Evolutionary conservation across 2,888 invertebrate genomes (phyloP), one percentile per base, ranked within the genome.

Genomic region (Encarsia formosa): DNA sequence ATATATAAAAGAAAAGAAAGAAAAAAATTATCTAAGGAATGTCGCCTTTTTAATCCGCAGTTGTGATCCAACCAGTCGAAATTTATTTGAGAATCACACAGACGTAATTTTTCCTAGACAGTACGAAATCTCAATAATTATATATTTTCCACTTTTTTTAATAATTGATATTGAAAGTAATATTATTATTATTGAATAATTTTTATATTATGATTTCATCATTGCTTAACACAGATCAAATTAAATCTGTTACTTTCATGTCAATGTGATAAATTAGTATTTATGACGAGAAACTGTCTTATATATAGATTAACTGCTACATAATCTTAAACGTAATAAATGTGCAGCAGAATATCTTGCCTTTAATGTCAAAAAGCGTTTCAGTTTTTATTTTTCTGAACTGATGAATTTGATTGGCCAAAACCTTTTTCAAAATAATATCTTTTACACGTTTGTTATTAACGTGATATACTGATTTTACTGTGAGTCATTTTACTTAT

Each of bases 201-300:
- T 48, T 26, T 26, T 26, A 11, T 26, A 26, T 11, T 26, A 26
- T 11, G 26, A 26, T 26, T 11, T 46, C 46, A 52, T 47, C 46
- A 40, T 52, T 54, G n/a, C n/a, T n/a, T 38, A 51, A 54, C 45
- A 37, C 49, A 49, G 43, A 49, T 42, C 51, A 46, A 57, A 57
- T 53, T 52, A 52, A 57, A 57, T 50, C 54, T 57, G 54, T 61
- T 60, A 61, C 48, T 59, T 59, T 65, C 61, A 64, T 60, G 57
- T 40, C 57, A 52, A 62, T 63, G 65, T 65, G 65, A 65, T 65
- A 64, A 62, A 63, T 61, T 63, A 62, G 63, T 58, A 62, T 63
- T 63, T 63, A 63, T 59, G 49, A 52, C 42, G 44, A 44, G 43
- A 35, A 45, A 49, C 43, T 56, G 46, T 55, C 49, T 52, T 49